Evolutionary conservation across 2,113 vertebrate species (phyloP).

Genomic region (Ammodytes dubius): DNA sequence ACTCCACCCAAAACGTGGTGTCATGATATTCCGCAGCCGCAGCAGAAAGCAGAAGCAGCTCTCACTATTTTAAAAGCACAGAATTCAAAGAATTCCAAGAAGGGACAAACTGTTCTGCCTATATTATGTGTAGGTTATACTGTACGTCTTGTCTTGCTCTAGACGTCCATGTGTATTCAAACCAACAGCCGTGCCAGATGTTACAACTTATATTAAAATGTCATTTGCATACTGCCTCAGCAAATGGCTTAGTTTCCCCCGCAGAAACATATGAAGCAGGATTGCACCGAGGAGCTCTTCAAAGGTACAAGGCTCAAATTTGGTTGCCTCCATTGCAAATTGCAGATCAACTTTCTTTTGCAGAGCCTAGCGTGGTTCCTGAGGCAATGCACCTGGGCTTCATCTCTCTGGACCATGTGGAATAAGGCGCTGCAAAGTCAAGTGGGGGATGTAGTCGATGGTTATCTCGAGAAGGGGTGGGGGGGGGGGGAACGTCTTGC

Average conservation of each 20-base stretch:
- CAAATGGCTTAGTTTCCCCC: slow-evolving; percentile 54
- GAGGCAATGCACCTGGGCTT: slow-evolving; percentile 86
- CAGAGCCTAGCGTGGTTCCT: slow-evolving; percentile 73
- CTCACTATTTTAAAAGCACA: slow-evolving; percentile 9
- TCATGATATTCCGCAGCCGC: slow-evolving; percentile 72
- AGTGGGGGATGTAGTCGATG: slow-evolving; percentile 73
- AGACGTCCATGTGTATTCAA: slow-evolving; percentile 38
- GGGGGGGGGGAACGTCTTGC: slow-evolving; percentile 68
- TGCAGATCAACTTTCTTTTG: slow-evolving; percentile 82
- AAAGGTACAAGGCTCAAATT: slow-evolving; percentile 75
- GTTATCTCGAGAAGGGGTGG: slow-evolving; percentile 72
- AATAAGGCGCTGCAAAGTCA: slow-evolving; percentile 74
- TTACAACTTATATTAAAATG: slow-evolving; percentile 60
- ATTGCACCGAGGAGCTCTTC: slow-evolving; percentile 69
- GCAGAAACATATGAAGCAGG: slow-evolving; percentile 68
- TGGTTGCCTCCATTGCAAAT: slow-evolving; percentile 80
- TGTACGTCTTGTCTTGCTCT: slow-evolving; percentile 6
- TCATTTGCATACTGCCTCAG: slow-evolving; percentile 70
- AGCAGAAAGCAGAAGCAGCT: slow-evolving; percentile 44
- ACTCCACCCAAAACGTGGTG: slow-evolving; percentile 78
- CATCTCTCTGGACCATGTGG: slow-evolving; percentile 79
- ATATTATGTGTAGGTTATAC: slow-evolving; percentile 14
- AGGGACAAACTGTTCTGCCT: slow-evolving; percentile 29
- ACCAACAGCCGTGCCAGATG: slow-evolving; percentile 61
- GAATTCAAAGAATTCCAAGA: slow-evolving; percentile 42